Evolutionary conservation across 2,797 vertebrate species (phyloP).

Genomic region (Tarsius wallacei): DNA sequence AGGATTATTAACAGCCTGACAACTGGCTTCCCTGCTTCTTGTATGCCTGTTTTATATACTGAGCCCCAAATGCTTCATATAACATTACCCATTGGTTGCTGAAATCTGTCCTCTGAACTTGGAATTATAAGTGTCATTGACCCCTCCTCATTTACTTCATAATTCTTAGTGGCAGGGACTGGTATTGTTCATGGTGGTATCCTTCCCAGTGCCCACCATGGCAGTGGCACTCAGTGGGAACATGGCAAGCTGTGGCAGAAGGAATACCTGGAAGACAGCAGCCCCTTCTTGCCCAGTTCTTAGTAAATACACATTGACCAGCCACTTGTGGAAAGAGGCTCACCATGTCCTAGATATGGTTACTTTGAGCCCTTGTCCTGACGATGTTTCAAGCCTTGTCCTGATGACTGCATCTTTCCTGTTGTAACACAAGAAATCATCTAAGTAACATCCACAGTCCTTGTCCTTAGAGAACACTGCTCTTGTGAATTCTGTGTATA

Average conservation of each 20-base stretch:
- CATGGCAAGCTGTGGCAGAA: neutral
- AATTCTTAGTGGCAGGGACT: neutral
- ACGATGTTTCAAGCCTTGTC: neutral
- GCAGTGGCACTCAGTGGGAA: neutral
- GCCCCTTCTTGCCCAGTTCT: neutral
- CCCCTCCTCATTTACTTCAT: neutral
- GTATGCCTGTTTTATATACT: conserved; percentile 45
- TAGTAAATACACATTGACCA: neutral
- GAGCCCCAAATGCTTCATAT: conserved; percentile 31
- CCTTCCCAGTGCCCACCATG: neutral
- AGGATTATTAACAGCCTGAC: neutral
- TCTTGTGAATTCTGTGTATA: conserved; percentile 36
- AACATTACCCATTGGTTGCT: conserved; percentile 37
- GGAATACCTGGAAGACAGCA: conserved; percentile 2
- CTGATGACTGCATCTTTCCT: neutral
- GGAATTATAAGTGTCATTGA: neutral
- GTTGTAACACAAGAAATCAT: neutral
- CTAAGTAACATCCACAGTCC: neutral
- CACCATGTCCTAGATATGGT: neutral
- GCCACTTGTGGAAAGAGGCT: conserved; percentile 17
- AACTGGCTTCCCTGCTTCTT: neutral
- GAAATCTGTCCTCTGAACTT: conserved; percentile 14
- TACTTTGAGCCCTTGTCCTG: conserved; percentile 19
- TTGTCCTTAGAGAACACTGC: conserved; percentile 14
- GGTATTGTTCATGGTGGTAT: conserved; percentile 13